Conservation (phyloP, 2,797 vertebrate genomes). For the Antrozous pallidus region DNA sequence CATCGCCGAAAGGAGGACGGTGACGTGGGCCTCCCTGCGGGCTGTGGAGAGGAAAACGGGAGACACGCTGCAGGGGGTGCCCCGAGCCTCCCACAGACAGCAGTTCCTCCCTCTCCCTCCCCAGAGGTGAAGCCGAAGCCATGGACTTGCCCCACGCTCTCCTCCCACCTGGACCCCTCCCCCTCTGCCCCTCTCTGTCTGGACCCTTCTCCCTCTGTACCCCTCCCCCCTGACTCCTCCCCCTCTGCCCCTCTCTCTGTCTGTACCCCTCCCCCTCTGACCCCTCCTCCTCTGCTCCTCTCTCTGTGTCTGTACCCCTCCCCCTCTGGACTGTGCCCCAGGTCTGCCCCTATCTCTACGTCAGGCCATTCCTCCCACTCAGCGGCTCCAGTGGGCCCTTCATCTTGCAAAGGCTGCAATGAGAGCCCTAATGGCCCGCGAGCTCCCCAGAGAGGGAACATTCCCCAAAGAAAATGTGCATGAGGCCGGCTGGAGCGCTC, state of each 20-base stretch:
- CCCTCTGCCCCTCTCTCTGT: fast-evolving
- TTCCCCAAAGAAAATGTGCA: not conserved
- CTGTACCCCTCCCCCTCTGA: not conserved
- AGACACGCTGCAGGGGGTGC: not conserved
- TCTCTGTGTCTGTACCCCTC: too few relatives aligned
- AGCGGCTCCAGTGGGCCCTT: not conserved
- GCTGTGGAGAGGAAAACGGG: not conserved
- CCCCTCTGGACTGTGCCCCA: not conserved
- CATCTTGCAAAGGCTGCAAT: not conserved
- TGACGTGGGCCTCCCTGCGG: not conserved
- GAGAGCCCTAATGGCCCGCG: not conserved
- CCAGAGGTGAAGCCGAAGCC: not conserved
- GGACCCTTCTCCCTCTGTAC: too few relatives aligned
- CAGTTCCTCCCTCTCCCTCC: fast-evolving
- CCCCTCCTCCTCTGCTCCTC: too few relatives aligned
- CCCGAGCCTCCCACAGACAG: not conserved
- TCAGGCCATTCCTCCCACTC: not conserved
- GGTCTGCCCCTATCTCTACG: not conserved
- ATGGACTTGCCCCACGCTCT: not conserved
- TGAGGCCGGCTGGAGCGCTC: not conserved
- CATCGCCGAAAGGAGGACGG: not conserved
- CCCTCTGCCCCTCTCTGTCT: fast-evolving
- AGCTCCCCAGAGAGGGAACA: not conserved
- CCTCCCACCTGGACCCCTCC: fast-evolving
- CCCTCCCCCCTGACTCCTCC: too few relatives aligned